Percentiles rank a stretch among this genome's conserved stretches.
phyloP scores from a whole-genome alignment of 2,888 invertebrate genomes.

The Uloborus plumipes region DNA sequence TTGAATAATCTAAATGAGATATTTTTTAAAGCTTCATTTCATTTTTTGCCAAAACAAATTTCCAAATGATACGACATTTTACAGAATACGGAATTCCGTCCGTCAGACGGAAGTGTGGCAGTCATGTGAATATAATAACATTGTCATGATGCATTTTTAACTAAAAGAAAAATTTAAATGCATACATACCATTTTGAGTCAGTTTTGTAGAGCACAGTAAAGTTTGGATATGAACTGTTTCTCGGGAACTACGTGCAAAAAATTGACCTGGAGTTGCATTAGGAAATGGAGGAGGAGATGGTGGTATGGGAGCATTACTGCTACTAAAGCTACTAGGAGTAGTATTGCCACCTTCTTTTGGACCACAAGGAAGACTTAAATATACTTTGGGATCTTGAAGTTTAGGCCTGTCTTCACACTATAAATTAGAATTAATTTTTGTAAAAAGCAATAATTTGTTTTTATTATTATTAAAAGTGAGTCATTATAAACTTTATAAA shows the following conservation, averaged over 20 bases:
- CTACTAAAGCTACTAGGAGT: conserved; percentile 39
- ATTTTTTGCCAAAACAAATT: too few species aligned
- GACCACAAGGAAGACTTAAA: conserved; percentile 69
- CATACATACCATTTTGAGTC: conserved; percentile 85
- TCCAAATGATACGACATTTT: too few species aligned
- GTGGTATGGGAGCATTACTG: conserved; percentile 28
- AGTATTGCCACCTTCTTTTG: conserved; percentile 68
- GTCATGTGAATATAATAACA: too few species aligned
- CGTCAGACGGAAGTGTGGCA: too few species aligned
- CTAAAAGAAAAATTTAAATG: too few species aligned
- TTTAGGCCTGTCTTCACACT: conserved; percentile 85
- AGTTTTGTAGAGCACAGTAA: conserved; percentile 95
- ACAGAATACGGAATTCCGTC: too few species aligned
- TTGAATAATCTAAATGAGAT: too few species aligned
- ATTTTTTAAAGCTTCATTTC: too few species aligned
- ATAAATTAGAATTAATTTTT: neutral
- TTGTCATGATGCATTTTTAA: too few species aligned
- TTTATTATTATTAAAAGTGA: too few species aligned
- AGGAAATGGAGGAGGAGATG: conserved; percentile 59
- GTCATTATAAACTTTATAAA: neutral
- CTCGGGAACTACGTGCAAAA: conserved; percentile 86
- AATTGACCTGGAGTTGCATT: conserved; percentile 62
- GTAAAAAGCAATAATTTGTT: too few species aligned
- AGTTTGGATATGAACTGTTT: conserved; percentile 85
- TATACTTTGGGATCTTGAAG: conserved; percentile 76